A percentile compares a stretch with the other conserved stretches of the same genome.
phyloP scores from a whole-genome alignment of 2,113 vertebrate genomes.

The Macaca mulatta region DNA sequence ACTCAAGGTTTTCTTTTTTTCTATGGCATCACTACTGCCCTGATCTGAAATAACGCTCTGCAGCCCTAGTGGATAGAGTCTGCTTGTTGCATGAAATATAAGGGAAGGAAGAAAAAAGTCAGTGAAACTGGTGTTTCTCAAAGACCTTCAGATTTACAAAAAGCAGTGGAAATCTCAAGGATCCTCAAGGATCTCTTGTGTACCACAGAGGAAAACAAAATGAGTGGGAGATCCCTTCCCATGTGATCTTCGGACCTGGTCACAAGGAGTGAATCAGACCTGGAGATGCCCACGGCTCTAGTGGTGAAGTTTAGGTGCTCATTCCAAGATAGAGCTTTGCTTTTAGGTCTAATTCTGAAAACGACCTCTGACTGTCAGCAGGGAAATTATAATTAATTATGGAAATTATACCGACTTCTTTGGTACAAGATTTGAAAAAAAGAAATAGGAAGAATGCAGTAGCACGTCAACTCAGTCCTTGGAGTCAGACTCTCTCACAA shows the following conservation, averaged over 20 bases:
- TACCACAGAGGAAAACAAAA: neutral
- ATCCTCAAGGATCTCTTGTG: too few relatives aligned
- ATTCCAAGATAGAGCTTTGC: neutral
- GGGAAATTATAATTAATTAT: neutral
- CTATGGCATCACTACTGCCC: neutral
- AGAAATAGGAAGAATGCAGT: neutral
- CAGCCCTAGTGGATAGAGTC: fast-evolving
- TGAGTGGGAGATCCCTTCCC: neutral
- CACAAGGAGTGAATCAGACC: too few relatives aligned
- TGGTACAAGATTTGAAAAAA: neutral
- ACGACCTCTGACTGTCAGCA: neutral
- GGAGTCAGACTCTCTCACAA: neutral
- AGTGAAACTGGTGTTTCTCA: fast-evolving
- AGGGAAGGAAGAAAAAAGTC: neutral
- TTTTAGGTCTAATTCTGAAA: neutral
- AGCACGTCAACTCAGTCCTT: neutral
- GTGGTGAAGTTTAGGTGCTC: neutral
- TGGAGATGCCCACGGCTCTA: neutral
- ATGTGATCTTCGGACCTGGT: neutral
- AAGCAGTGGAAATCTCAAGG: neutral
- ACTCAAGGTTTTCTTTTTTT: neutral
- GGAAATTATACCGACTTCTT: neutral
- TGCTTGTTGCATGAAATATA: fast-evolving
- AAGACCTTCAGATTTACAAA: neutral
- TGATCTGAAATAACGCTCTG: fast-evolving